These are phyloP conservation scores for Cyanistes caeruleus DNA, from an alignment of 2,113 vertebrate species.

Conservation along the genomic window DNA sequence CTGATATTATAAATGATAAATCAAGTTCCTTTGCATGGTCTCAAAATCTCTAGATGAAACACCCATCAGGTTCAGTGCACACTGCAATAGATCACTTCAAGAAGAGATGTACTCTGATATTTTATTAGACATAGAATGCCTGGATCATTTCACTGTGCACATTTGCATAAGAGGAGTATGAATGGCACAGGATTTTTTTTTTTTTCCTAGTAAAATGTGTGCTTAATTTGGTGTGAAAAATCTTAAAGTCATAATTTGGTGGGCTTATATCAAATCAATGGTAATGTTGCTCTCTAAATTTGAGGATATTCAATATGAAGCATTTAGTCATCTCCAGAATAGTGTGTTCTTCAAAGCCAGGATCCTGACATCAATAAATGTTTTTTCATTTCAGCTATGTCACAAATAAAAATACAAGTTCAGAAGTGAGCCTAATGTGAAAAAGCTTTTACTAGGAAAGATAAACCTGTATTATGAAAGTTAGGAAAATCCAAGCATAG, in stretches of 20 bases:
- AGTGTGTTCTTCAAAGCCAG: not conserved
- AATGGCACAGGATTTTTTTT: not conserved
- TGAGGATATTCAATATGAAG: not conserved
- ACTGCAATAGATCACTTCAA: not conserved
- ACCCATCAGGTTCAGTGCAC: accelerated
- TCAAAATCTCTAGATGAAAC: not conserved
- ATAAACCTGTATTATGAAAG: not conserved
- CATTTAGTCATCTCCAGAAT: not conserved
- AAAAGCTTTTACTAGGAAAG: not conserved
- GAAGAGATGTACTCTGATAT: not conserved
- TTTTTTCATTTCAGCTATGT: not conserved
- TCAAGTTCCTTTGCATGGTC: not conserved
- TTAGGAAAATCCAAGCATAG: not conserved
- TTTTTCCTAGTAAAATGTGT: not conserved
- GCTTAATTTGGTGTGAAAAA: not conserved
- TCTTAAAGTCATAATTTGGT: not conserved
- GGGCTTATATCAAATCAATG: not conserved
- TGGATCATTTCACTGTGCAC: not conserved
- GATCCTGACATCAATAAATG: not conserved
- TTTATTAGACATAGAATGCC: not conserved
- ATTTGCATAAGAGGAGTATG: not conserved
- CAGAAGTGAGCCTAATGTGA: not conserved
- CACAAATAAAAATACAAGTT: not conserved
- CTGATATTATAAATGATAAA: not conserved
- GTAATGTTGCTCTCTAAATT: not conserved